Conservation (phyloP, 2,888 invertebrate species). For the Chrysina gloriosa region DNA sequence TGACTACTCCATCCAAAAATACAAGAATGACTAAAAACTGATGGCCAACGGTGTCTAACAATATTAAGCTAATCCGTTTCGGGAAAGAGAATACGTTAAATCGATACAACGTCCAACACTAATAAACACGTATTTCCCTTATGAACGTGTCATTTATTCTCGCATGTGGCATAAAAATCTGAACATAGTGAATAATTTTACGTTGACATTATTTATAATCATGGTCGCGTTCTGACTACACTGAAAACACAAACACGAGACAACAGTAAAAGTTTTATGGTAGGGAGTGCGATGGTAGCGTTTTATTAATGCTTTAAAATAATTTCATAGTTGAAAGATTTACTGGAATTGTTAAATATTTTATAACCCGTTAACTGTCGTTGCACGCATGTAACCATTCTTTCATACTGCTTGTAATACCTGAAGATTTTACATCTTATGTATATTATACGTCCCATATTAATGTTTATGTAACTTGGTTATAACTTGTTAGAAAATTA, state of each 20-base stretch:
- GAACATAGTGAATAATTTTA: constrained; percentile 23
- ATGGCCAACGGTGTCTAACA: too few relatives aligned
- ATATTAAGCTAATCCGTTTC: not conserved
- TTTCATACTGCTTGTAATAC: not conserved
- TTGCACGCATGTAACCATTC: not conserved
- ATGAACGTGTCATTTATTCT: constrained; percentile 19
- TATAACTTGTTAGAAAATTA: too few relatives aligned
- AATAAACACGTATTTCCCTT: constrained; percentile 20
- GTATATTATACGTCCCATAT: too few relatives aligned
- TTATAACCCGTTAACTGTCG: not conserved
- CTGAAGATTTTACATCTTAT: too few relatives aligned
- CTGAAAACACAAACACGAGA: constrained; percentile 7
- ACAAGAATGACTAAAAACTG: too few relatives aligned
- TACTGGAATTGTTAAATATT: not conserved
- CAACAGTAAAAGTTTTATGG: constrained; percentile 26
- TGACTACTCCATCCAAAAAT: too few relatives aligned
- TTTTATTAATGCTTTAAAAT: constrained; percentile 17
- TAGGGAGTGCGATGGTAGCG: not conserved
- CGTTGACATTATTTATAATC: constrained; percentile 31
- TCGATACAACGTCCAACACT: constrained; percentile 9
- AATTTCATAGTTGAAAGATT: constrained; percentile 12
- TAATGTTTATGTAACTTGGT: too few relatives aligned
- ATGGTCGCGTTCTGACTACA: constrained; percentile 11
- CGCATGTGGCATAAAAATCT: constrained; percentile 23
- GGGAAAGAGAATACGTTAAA: constrained; percentile 6